These are phyloP conservation scores for Caenorhabditis parvicauda DNA, from an alignment of 2,888 invertebrate genomes.

Conservation along the genomic window DNA sequence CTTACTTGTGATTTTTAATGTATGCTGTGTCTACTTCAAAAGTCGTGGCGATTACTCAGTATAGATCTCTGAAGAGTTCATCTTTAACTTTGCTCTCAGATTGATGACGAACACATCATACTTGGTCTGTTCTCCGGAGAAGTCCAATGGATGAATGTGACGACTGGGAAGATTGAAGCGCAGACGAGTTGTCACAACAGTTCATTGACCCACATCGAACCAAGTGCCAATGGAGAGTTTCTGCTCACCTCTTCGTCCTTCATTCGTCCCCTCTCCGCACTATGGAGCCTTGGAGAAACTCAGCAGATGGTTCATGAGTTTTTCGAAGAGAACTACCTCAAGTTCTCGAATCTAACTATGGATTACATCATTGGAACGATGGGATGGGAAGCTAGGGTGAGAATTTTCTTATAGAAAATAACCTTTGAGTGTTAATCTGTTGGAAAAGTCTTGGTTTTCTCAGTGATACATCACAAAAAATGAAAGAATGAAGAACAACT, in stretches of 20 bases:
- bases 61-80: background rate
- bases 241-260: conserved; percentile 83
- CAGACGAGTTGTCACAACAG: conserved; percentile 82
- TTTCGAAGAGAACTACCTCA: conserved; percentile 71
- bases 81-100: conserved; percentile 61
- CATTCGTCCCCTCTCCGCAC: conserved; percentile 78
- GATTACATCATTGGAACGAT: conserved; percentile 86
- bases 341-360: conserved; percentile 73
- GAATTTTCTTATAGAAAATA: background rate
- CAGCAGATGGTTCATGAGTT: conserved; percentile 70
- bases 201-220: conserved; percentile 74
- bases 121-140: conserved; percentile 89
- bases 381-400: conserved; percentile 76
- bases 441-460: no score
- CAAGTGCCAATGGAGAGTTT: conserved; percentile 72
- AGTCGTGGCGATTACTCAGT: background rate
- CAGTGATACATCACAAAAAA: no score
- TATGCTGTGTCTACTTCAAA: no score
- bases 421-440: no score
- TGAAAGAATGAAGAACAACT: no score
- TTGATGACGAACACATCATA: conserved; percentile 72
- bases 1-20: no score
- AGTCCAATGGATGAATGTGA: conserved; percentile 81
- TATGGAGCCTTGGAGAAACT: conserved; percentile 69
- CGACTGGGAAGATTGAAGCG: conserved; percentile 77